phyloP scores from a whole-genome alignment of 53 echinoderm and acorn worm genomes.

The Hippasteria phrygiana region DNA sequence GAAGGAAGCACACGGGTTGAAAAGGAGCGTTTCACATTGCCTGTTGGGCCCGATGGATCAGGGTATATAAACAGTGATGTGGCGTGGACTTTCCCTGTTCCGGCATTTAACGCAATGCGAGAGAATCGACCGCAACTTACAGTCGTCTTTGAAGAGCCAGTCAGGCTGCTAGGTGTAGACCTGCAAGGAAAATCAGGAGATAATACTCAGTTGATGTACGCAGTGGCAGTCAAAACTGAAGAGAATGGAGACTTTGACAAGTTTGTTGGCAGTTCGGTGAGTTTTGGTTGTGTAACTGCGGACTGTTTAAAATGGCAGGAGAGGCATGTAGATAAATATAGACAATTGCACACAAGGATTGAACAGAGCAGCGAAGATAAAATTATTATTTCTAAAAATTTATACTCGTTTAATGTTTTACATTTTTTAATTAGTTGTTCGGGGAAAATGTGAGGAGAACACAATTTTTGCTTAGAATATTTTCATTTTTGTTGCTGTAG shows the following conservation, averaged over 20 bases:
- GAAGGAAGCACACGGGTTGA: neutral
- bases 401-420: no score
- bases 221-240: conserved; percentile 7
- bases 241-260: conserved; percentile 10
- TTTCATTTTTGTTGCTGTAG: no score
- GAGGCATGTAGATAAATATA: no score
- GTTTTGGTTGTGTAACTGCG: neutral
- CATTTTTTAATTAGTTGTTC: no score
- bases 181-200: neutral
- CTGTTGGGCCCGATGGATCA: neutral
- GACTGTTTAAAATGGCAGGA: no score
- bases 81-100: neutral
- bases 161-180: conserved; percentile 23
- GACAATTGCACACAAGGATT: no score
- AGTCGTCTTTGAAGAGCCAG: conserved; percentile 5
- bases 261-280: neutral
- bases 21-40: neutral
- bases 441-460: no score
- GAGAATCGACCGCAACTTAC: conserved; percentile 15
- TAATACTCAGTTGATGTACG: neutral
- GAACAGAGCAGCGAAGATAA: no score
- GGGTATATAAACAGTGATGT: neutral
- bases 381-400: no score
- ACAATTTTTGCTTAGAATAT: no score
- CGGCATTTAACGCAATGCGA: neutral